Percentiles rank a stretch among this genome's conserved stretches.
Conservation (phyloP, 2,797 vertebrate species). For the Erethizon dorsatum region DNA sequence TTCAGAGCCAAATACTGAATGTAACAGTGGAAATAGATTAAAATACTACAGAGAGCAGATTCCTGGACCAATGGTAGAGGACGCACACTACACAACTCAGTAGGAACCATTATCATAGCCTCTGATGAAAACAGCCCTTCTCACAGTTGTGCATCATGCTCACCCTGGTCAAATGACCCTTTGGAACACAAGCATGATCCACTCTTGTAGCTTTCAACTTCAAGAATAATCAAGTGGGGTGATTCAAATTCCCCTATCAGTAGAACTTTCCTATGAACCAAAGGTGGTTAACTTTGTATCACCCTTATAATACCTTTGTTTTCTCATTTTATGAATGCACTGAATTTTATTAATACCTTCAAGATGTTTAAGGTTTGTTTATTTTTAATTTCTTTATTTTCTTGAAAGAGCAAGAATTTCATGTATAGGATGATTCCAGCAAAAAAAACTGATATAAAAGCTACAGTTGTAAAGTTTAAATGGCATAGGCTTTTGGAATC, state of each 20-base stretch:
- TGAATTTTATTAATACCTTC: neutral
- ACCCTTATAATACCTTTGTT: neutral
- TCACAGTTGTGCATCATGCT: neutral
- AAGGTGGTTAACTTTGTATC: neutral
- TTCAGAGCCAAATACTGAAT: neutral
- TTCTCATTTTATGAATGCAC: neutral
- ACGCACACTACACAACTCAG: neutral
- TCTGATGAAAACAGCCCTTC: neutral
- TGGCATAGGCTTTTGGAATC: neutral
- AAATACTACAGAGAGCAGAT: neutral
- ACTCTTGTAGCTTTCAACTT: neutral
- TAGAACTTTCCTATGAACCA: neutral
- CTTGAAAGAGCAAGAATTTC: neutral
- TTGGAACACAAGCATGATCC: neutral
- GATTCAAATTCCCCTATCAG: neutral
- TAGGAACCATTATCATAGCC: neutral
- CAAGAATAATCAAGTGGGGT: neutral
- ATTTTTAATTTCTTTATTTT: slow-evolving; percentile 37
- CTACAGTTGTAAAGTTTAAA: neutral
- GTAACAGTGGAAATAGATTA: neutral
- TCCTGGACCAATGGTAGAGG: neutral
- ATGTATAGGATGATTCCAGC: neutral
- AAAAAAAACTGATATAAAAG: slow-evolving; percentile 43
- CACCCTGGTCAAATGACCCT: neutral
- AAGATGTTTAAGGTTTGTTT: neutral